Conservation (phyloP, 1,140 invertebrate genomes). For the Lepidurus arcticus region DNA sequence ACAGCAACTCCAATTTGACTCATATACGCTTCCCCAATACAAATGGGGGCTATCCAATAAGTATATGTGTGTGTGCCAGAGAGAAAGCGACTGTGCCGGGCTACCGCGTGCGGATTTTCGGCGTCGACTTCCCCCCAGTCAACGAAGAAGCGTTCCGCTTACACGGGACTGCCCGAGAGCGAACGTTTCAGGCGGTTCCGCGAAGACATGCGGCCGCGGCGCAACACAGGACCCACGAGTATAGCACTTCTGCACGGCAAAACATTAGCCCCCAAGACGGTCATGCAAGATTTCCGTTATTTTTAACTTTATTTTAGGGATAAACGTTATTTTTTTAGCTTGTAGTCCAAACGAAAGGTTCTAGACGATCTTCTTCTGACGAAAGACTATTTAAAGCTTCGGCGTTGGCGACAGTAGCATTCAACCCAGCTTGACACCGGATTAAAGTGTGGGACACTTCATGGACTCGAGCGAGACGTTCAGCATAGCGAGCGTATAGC, state of each 20-base stretch:
- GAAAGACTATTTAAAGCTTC: too few species aligned
- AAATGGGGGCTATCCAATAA: not conserved
- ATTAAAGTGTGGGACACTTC: too few species aligned
- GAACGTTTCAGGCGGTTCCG: not conserved
- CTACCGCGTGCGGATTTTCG: not conserved
- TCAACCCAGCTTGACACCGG: too few species aligned
- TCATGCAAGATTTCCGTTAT: too few species aligned
- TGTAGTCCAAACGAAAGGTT: too few species aligned
- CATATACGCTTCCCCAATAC: constrained; percentile 13
- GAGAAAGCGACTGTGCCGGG: not conserved
- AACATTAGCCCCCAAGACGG: not conserved
- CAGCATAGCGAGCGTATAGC: too few species aligned
- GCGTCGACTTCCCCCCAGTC: not conserved
- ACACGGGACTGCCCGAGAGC: not conserved
- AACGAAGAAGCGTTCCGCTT: not conserved
- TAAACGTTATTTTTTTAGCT: too few species aligned
- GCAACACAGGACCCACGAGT: not conserved
- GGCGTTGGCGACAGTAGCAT: too few species aligned
- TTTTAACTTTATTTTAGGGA: too few species aligned
- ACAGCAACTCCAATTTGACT: constrained; percentile 12
- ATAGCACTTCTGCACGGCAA: not conserved
- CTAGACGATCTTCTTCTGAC: too few species aligned
- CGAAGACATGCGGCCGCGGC: not conserved
- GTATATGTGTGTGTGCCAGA: too few species aligned
- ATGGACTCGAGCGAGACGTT: too few species aligned